phyloP scores from a whole-genome alignment of 1,140 invertebrate species.

The Drosophila trapezifrons region DNA sequence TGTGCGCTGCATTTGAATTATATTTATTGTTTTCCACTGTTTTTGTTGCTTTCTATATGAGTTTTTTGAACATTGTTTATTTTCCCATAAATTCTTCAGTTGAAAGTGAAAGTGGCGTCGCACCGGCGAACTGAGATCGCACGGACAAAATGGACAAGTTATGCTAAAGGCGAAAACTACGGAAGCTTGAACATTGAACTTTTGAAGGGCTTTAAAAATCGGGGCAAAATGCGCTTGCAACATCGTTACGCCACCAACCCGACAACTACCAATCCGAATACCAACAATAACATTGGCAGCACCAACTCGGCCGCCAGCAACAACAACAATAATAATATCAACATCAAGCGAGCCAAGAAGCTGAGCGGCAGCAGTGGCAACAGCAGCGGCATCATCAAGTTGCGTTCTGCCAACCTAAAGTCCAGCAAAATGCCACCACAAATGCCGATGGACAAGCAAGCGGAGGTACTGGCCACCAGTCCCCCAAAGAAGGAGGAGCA shows the following conservation, averaged over 20 bases:
- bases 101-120: conserved; percentile 73
- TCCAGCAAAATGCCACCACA: conserved; percentile 25
- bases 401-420: conserved; percentile 21
- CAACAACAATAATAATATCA: conserved; percentile 34
- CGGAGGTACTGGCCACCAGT: background rate
- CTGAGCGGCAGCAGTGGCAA: conserved; percentile 47
- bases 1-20: conserved; percentile 32
- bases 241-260: conserved; percentile 57
- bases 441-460: conserved; percentile 32
- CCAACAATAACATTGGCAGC: conserved; percentile 21
- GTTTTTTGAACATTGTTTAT: conserved; percentile 63
- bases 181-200: conserved; percentile 7
- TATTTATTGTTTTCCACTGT: conserved; percentile 37
- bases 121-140: conserved; percentile 35
- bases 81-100: conserved; percentile 72
- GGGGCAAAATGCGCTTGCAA: conserved; percentile 68
- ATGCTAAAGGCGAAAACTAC: conserved; percentile 23
- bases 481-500: background rate
- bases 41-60: conserved; percentile 43
- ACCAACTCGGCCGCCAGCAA: conserved; percentile 21
- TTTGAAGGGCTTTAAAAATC: conserved; percentile 1
- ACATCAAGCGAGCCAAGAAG: conserved; percentile 61
- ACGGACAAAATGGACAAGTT: conserved; percentile 38
- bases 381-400: conserved; percentile 46
- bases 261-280: conserved; percentile 33